Conservation (phyloP, 2,113 vertebrate genomes). For the Haemorhous mexicanus region DNA sequence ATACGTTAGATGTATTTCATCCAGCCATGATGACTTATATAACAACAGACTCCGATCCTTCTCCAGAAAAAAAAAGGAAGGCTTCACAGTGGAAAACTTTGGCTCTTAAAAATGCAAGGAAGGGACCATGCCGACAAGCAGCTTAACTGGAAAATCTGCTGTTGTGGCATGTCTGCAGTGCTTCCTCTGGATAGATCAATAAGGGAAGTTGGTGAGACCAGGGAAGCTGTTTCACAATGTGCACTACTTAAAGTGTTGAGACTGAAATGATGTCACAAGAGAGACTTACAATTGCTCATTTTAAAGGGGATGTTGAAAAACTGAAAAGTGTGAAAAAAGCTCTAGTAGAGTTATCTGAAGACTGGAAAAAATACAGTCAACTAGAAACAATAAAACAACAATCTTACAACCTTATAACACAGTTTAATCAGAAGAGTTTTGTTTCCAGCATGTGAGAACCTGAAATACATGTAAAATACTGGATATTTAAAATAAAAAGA, state of each 20-base stretch:
- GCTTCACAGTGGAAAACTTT: neutral
- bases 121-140: neutral
- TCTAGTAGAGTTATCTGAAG: neutral
- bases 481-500: neutral
- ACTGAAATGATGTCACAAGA: neutral
- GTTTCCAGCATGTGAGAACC: neutral
- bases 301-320: neutral
- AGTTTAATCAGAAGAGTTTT: neutral
- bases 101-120: neutral
- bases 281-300: neutral
- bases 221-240: neutral
- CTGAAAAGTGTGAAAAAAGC: neutral
- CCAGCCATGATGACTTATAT: neutral
- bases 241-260: neutral
- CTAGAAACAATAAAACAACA: neutral
- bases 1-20: neutral
- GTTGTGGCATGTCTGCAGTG: neutral
- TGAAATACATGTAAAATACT: neutral
- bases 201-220: neutral
- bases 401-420: neutral
- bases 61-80: neutral
- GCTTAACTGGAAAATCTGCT: neutral
- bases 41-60: neutral
- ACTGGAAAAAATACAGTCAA: neutral
- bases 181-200: neutral